Evolutionary conservation across 2,888 invertebrate genomes (phyloP).

Genomic region (Ochropleura plecta): DNA sequence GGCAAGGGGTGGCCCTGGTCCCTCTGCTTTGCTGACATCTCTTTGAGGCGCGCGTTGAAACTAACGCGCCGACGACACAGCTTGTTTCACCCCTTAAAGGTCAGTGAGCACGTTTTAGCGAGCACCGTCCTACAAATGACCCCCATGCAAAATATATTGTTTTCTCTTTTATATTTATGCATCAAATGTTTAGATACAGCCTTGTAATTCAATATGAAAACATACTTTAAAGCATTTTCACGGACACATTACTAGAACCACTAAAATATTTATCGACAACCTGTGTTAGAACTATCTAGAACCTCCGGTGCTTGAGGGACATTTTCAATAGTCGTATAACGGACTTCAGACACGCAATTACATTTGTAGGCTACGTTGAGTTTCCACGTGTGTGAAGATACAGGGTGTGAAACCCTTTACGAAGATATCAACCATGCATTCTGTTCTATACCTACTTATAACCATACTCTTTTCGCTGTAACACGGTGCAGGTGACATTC

Average conservation of each 20-base stretch:
- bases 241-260: not conserved
- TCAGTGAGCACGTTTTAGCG: no score
- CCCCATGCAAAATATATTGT: no score
- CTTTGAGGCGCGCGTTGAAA: no score
- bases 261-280: conserved; percentile 34
- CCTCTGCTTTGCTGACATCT: no score
- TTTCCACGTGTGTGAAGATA: not conserved
- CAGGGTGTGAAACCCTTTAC: not conserved
- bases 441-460: no score
- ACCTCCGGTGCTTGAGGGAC: conserved; percentile 15
- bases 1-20: no score
- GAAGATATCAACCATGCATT: no score
- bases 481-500: no score
- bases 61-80: no score
- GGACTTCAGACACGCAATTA: conserved; percentile 32
- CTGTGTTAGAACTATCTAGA: conserved; percentile 7
- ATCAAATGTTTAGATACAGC: not conserved
- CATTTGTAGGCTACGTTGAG: not conserved
- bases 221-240: not conserved
- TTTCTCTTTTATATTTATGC: not conserved
- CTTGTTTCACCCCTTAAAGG: no score
- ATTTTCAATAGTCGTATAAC: conserved; percentile 24
- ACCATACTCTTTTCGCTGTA: no score
- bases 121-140: no score
- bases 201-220: not conserved